Percentiles rank a stretch among this genome's conserved stretches.
Conservation (phyloP, 2,888 invertebrate genomes). For the Sminthurinus aureus region DNA sequence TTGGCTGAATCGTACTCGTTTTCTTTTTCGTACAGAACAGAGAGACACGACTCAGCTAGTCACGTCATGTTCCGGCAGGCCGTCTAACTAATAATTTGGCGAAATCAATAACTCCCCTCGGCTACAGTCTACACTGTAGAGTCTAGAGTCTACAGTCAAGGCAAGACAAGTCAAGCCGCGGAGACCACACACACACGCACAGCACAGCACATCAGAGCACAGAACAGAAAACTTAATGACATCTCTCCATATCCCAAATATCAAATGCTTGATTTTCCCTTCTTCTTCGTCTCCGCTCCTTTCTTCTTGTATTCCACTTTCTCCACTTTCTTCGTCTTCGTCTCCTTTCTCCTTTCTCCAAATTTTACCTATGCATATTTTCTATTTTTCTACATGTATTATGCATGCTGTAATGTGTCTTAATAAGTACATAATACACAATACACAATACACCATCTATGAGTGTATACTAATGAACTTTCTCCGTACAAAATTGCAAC, state of each 20-base stretch:
- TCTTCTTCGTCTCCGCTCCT: background rate
- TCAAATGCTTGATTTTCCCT: background rate
- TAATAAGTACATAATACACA: no score
- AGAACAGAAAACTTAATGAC: conserved; percentile 41
- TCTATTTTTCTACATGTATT: no score
- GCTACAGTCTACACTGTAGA: no score
- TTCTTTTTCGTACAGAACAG: no score
- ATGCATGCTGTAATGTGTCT: no score
- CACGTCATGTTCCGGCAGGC: conserved; percentile 36
- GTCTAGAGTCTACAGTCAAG: no score
- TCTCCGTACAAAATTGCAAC: background rate
- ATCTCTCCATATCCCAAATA: conserved; percentile 31
- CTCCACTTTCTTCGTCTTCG: background rate
- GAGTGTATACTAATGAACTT: background rate
- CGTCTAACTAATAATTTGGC: conserved; percentile 47
- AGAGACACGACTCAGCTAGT: conserved; percentile 32
- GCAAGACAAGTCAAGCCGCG: no score
- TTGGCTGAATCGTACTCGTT: background rate
- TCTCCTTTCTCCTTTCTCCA: no score
- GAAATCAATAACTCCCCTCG: conserved; percentile 48
- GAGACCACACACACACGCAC: conserved; percentile 46
- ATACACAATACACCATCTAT: no score
- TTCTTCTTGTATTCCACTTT: background rate
- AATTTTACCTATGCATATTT: no score
- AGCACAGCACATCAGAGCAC: no score